phyloP scores from a whole-genome alignment of 2,113 vertebrate genomes.

The Sus scrofa region T2T-Sscrofa CM000815.6:94627501-94628000 shows the following conservation, averaged over 20 bases:
- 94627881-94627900: neutral
- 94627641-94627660: neutral
- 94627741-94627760: neutral
- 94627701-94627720: neutral
- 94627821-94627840: neutral
- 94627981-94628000: neutral
- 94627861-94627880: neutral
- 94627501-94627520: neutral
- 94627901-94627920: neutral
- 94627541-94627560: neutral
- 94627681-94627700: neutral
- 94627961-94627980: neutral
- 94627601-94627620: constrained; percentile 11
- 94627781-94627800: neutral
- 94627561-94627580: neutral
- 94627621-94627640: neutral
- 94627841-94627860: neutral
- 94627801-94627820: too few relatives aligned
- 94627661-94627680: accelerated
- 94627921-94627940: neutral
- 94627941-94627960: neutral
- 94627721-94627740: too few relatives aligned
- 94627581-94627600: neutral
- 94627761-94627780: neutral
- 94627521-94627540: neutral